Percentiles rank a stretch among this genome's conserved stretches.
Evolutionary conservation across 2,113 vertebrate species (phyloP).

Genomic region (Quiscalus mexicanus): DNA sequence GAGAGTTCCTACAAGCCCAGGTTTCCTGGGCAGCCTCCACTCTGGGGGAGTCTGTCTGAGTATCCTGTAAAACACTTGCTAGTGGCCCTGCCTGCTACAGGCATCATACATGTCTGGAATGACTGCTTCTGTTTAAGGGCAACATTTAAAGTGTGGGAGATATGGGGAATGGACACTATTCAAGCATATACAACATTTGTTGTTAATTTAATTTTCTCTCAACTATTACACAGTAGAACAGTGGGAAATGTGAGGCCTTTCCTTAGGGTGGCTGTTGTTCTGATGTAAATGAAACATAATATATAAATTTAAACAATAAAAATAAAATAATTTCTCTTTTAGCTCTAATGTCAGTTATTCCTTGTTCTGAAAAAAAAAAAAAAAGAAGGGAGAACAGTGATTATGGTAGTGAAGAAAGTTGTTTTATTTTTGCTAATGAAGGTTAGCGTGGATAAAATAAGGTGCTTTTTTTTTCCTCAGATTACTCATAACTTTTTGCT

Average conservation of each 20-base stretch:
- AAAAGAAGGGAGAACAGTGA: not conserved
- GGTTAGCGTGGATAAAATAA: not conserved
- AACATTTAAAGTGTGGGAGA: not conserved
- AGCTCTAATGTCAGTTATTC: not conserved
- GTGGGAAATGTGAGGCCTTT: not conserved
- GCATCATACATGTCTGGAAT: not conserved
- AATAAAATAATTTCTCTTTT: not conserved
- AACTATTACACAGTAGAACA: not conserved
- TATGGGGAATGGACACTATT: not conserved
- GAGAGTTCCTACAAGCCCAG: not conserved
- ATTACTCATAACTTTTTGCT: not conserved
- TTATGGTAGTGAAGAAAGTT: not conserved
- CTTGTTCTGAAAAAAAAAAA: not conserved
- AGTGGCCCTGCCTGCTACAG: not conserved
- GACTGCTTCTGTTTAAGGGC: not conserved
- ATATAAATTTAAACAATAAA: not conserved
- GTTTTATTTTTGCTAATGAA: not conserved
- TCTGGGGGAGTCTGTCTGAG: not conserved
- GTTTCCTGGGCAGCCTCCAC: not conserved
- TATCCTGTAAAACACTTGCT: not conserved
- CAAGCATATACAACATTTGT: not conserved
- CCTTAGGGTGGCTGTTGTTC: not conserved
- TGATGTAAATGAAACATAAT: not conserved
- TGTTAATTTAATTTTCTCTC: not conserved
- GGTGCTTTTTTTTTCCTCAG: not conserved